phyloP scores from a whole-genome alignment of 2,888 invertebrate genomes.

The Synergus umbraculus region DNA sequence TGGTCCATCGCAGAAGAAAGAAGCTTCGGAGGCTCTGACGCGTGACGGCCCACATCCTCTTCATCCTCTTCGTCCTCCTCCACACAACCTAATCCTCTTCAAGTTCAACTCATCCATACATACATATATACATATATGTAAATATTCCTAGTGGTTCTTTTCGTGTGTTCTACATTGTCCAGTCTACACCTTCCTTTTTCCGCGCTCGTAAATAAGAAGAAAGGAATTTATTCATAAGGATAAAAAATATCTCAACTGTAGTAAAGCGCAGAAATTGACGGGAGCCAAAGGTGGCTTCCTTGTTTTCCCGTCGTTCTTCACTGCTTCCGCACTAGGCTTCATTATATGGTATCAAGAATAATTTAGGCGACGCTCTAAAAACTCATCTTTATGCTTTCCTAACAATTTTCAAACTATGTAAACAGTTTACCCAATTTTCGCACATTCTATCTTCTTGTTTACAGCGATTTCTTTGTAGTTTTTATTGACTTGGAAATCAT shows the following conservation, averaged over 20 bases:
- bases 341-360: slow-evolving; percentile 2
- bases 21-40: slow-evolving; percentile 58
- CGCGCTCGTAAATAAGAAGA: slow-evolving; percentile 40
- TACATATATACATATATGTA: too few species aligned
- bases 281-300: slow-evolving; percentile 30
- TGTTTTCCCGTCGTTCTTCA: slow-evolving; percentile 1
- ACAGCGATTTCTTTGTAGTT: neutral
- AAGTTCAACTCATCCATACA: slow-evolving; percentile 27
- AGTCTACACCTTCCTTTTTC: slow-evolving; percentile 39
- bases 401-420: neutral
- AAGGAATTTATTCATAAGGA: slow-evolving; percentile 40
- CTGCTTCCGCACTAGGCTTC: neutral
- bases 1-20: slow-evolving; percentile 53
- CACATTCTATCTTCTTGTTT: neutral
- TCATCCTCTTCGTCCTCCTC: slow-evolving; percentile 49
- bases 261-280: slow-evolving; percentile 36
- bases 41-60: slow-evolving; percentile 58
- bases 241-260: slow-evolving; percentile 40
- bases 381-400: neutral
- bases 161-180: slow-evolving; percentile 41
- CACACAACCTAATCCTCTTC: slow-evolving; percentile 26
- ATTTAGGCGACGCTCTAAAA: slow-evolving; percentile 8
- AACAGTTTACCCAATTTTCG: neutral
- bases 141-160: slow-evolving; percentile 1
- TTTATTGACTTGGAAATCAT: neutral